A percentile compares a stretch with the other conserved stretches of the same genome.
phyloP scores from a whole-genome alignment of 2,113 vertebrate species.

The Bubo bubo region DNA sequence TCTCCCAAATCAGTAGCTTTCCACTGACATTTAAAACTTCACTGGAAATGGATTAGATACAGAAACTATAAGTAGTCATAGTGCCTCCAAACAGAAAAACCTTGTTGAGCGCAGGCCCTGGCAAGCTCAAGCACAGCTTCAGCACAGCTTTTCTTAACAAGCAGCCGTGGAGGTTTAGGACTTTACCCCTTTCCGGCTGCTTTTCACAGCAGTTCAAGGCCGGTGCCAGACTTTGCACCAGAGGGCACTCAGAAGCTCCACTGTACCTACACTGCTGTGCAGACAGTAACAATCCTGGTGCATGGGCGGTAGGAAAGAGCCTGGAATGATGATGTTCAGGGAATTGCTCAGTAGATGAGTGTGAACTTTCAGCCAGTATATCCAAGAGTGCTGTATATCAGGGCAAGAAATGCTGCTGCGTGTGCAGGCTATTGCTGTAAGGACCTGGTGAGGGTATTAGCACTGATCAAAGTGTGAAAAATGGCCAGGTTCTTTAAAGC shows the following conservation, averaged over 20 bases:
- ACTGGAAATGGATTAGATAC: neutral
- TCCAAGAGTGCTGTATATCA: rapidly evolving
- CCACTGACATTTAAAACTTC: neutral
- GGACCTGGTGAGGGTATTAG: neutral
- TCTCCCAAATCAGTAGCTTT: neutral
- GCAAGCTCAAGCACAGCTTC: neutral
- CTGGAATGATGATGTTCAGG: rapidly evolving
- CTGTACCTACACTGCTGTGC: neutral
- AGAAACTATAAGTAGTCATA: neutral
- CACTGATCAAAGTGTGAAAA: neutral
- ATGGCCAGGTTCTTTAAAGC: neutral
- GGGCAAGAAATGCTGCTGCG: neutral
- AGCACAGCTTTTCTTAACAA: neutral
- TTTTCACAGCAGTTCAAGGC: neutral
- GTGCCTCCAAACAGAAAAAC: neutral
- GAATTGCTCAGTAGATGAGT: neutral
- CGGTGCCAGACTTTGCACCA: neutral
- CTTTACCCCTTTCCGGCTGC: neutral
- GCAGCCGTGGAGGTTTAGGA: neutral
- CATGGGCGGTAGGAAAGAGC: rapidly evolving
- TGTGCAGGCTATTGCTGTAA: neutral
- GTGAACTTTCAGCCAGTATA: neutral
- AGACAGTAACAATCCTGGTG: neutral
- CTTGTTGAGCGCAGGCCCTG: neutral
- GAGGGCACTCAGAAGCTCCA: neutral